Conservation (phyloP, 2,797 vertebrate species). For the Borostomias antarcticus region DNA sequence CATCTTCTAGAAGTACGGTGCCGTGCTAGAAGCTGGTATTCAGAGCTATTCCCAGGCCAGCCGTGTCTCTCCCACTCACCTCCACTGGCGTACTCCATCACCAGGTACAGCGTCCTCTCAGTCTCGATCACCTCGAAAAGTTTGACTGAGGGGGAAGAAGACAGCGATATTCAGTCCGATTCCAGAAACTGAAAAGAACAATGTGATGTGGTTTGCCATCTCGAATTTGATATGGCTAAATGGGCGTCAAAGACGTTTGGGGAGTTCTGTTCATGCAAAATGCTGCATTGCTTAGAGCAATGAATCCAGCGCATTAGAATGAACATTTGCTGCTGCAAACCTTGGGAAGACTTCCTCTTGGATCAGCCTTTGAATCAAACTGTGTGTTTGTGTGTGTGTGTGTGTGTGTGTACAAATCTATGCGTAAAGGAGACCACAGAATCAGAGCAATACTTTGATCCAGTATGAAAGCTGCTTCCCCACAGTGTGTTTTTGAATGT, state of each 20-base stretch:
- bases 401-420: constrained; percentile 6
- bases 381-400: constrained; percentile 9
- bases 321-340: neutral
- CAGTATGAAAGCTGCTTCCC: constrained; percentile 13
- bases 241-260: neutral
- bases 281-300: neutral
- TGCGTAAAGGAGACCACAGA: no score
- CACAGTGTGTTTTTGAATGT: constrained; percentile 27
- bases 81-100: constrained; percentile 99
- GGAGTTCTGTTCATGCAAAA: neutral
- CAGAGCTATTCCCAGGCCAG: neutral
- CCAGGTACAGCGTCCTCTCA: constrained; percentile 97
- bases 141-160: constrained; percentile 78
- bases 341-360: neutral
- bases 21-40: no score
- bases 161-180: neutral
- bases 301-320: neutral
- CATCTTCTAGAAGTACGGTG: no score
- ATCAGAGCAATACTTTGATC: constrained; percentile 36
- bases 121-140: constrained; percentile 99
- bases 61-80: constrained; percentile 82
- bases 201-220: neutral
- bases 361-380: neutral
- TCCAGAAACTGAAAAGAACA: neutral
- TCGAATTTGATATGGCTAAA: neutral